Conservation (phyloP, 2,797 vertebrate species). For the Manis crassicaudata region DNA sequence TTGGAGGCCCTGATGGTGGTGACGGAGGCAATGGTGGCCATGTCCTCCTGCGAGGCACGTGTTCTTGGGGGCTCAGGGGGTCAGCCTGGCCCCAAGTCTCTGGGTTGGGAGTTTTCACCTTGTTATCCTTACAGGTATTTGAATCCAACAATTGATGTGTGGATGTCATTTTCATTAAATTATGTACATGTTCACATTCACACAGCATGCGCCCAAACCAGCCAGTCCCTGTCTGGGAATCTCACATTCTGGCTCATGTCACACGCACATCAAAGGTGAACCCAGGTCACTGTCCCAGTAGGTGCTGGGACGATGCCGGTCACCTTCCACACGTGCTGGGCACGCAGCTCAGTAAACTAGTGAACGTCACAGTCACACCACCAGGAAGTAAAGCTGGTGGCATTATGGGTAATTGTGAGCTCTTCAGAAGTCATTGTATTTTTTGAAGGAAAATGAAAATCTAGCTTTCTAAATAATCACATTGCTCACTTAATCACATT, state of each 20-base stretch:
- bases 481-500: no score
- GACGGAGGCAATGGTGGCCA: conserved; percentile 94
- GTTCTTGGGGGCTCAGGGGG: accelerated
- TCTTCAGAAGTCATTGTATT: background rate
- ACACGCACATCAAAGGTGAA: no score
- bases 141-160: accelerated
- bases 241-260: no score
- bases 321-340: accelerated
- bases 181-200: background rate
- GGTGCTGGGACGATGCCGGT: accelerated
- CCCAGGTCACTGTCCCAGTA: accelerated
- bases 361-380: no score
- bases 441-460: background rate
- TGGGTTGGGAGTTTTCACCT: background rate
- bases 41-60: conserved; percentile 87
- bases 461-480: background rate
- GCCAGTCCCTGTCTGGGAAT: background rate
- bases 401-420: background rate
- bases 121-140: background rate
- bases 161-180: background rate
- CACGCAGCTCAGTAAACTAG: accelerated
- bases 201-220: background rate
- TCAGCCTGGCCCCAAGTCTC: accelerated
- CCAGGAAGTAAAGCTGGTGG: background rate
- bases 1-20: conserved; percentile 96